These are phyloP conservation scores for Saxicola maurus DNA, from an alignment of 2,797 vertebrate species.

Conservation along the genomic window DNA sequence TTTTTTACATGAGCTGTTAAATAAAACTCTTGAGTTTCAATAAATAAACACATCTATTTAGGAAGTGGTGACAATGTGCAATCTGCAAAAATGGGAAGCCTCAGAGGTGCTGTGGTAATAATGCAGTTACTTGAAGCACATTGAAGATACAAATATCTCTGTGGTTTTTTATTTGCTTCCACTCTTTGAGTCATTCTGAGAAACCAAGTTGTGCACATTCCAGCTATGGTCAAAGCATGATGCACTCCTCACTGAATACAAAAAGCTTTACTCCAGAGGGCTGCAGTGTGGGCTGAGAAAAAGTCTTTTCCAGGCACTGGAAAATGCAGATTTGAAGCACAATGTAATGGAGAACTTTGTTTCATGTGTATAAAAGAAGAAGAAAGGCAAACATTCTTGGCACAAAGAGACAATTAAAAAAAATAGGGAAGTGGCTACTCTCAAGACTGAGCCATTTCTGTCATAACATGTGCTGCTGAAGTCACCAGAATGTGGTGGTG, in stretches of 20 bases:
- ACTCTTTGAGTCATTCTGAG: constrained; percentile 69
- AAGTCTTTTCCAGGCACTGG: background rate
- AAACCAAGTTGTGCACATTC: constrained; percentile 71
- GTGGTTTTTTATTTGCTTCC: constrained; percentile 81
- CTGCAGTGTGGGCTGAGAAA: background rate
- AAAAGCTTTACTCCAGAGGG: background rate
- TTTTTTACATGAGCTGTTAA: constrained; percentile 51
- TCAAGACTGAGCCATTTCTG: constrained; percentile 29
- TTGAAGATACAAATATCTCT: constrained; percentile 81
- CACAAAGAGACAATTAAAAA: constrained; percentile 35
- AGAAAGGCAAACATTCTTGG: constrained; percentile 15
- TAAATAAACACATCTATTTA: constrained; percentile 83
- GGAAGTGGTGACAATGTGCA: constrained; percentile 93
- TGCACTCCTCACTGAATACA: background rate
- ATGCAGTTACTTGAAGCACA: constrained; percentile 90
- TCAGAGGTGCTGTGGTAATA: constrained; percentile 83
- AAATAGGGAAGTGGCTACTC: constrained; percentile 22
- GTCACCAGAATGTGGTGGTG: background rate
- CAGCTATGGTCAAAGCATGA: constrained; percentile 45
- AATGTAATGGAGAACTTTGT: background rate
- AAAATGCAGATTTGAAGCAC: background rate
- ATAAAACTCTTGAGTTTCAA: constrained; percentile 64
- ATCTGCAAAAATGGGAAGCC: constrained; percentile 87
- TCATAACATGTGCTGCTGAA: constrained; percentile 28
- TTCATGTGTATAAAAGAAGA: background rate